These are phyloP conservation scores for Okamejei kenojei DNA, from an alignment of 2,797 vertebrate genomes.

Conservation along the genomic window DNA sequence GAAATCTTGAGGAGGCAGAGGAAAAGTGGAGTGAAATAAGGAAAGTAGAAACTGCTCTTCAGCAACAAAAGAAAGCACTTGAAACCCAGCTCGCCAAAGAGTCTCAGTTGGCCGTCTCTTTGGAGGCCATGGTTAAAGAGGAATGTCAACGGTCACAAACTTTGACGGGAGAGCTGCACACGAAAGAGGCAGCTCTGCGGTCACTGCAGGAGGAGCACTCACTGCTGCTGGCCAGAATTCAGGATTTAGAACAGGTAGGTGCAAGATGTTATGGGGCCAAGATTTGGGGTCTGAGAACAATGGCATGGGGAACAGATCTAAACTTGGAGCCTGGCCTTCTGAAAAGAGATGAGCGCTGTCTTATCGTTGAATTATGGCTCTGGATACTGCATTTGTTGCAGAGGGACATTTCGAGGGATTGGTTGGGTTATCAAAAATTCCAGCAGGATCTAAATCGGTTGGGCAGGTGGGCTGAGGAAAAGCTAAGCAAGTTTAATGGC, in stretches of 20 bases:
- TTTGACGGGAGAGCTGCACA: background rate
- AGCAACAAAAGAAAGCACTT: conserved; percentile 2
- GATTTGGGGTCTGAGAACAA: too few species aligned
- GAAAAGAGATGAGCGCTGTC: background rate
- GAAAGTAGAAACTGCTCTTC: background rate
- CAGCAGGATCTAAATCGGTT: too few species aligned
- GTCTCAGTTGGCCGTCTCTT: conserved; percentile 30
- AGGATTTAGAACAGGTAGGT: conserved; percentile 38
- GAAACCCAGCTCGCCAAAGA: conserved; percentile 30
- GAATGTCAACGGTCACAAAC: background rate
- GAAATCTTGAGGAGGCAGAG: conserved; percentile 24
- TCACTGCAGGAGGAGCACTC: conserved; percentile 6
- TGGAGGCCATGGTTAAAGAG: conserved; percentile 2
- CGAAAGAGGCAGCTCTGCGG: conserved; percentile 31
- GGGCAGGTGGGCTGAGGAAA: too few species aligned
- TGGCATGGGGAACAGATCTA: background rate
- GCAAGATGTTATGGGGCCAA: background rate
- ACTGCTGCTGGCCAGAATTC: background rate
- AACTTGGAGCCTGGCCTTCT: background rate
- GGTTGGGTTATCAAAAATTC: too few species aligned
- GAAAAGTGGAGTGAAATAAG: background rate
- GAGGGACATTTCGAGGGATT: background rate
- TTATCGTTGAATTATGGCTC: background rate
- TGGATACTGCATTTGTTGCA: background rate
- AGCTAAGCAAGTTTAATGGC: too few species aligned